phyloP scores from a whole-genome alignment of 37 sponge, comb jelly and placozoan species.

The Chondrilla cf. caribensis region DNA sequence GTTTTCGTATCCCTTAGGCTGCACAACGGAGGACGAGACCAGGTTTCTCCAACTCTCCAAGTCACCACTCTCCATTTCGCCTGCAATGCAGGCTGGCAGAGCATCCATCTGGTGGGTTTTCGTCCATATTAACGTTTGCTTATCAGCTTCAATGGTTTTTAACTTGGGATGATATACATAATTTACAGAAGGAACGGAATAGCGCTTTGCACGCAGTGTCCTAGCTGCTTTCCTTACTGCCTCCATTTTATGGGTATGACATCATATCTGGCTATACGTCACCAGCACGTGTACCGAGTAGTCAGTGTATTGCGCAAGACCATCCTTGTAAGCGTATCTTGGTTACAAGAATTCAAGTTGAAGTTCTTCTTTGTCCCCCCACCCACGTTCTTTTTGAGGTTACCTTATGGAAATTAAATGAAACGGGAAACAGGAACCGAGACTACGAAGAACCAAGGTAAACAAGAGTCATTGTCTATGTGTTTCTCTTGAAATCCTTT shows the following conservation, averaged over 20 bases:
- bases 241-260: conserved; percentile 9
- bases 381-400: conserved; percentile 19
- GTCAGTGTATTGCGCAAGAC: neutral
- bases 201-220: neutral
- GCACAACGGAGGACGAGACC: conserved; percentile 15
- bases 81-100: conserved; percentile 2
- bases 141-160: conserved; percentile 52
- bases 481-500: no score
- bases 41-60: conserved; percentile 2
- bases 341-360: conserved; percentile 1
- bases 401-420: neutral
- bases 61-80: conserved; percentile 3
- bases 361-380: conserved; percentile 6
- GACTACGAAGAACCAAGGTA: conserved; percentile 1
- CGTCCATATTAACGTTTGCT: conserved; percentile 48
- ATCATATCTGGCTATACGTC: neutral
- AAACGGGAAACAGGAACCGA: neutral
- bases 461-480: neutral
- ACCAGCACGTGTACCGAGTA: neutral
- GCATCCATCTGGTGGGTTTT: conserved; percentile 33
- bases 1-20: conserved; percentile 38
- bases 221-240: neutral
- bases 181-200: neutral
- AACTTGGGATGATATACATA: conserved; percentile 42
- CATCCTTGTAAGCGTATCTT: neutral